Percentiles rank a stretch among this genome's conserved stretches.
Conservation (phyloP, 2,888 invertebrate species). For the Cacoxenus indagator region DNA sequence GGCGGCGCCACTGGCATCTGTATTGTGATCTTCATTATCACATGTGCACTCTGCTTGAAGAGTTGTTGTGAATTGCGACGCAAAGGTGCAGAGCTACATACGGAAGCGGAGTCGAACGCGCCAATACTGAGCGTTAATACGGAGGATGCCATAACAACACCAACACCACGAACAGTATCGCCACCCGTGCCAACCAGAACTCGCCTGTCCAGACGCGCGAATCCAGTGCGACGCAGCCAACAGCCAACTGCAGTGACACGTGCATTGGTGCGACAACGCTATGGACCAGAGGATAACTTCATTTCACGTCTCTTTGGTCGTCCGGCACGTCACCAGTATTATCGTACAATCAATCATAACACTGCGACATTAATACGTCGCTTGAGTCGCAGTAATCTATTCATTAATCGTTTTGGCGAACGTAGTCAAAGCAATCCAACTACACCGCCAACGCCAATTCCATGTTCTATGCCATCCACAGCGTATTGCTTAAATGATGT, state of each 20-base stretch:
- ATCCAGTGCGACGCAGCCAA: constrained; percentile 28
- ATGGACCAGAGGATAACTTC: constrained; percentile 62
- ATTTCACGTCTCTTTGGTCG: constrained; percentile 67
- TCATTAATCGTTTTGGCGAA: constrained; percentile 60
- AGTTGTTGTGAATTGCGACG: constrained; percentile 47
- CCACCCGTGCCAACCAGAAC: constrained; percentile 37
- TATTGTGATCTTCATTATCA: constrained; percentile 53
- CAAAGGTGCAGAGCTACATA: constrained; percentile 21
- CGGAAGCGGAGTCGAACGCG: background rate
- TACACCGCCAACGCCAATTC: constrained; percentile 37
- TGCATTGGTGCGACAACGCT: constrained; percentile 50
- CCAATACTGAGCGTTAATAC: background rate
- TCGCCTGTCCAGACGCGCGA: constrained; percentile 47
- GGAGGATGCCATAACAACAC: background rate
- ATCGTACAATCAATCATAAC: constrained; percentile 66
- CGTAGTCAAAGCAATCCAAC: constrained; percentile 45
- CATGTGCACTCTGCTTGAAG: constrained; percentile 58
- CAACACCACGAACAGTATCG: constrained; percentile 39
- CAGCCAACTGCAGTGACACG: constrained; percentile 38
- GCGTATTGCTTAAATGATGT: background rate
- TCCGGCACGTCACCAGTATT: constrained; percentile 66
- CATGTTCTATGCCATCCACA: constrained; percentile 41
- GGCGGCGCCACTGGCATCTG: constrained; percentile 61
- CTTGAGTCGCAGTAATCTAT: constrained; percentile 68
- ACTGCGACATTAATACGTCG: constrained; percentile 68